These are phyloP conservation scores for Motacilla alba DNA, from an alignment of 2,113 vertebrate species.

Conservation along the genomic window DNA sequence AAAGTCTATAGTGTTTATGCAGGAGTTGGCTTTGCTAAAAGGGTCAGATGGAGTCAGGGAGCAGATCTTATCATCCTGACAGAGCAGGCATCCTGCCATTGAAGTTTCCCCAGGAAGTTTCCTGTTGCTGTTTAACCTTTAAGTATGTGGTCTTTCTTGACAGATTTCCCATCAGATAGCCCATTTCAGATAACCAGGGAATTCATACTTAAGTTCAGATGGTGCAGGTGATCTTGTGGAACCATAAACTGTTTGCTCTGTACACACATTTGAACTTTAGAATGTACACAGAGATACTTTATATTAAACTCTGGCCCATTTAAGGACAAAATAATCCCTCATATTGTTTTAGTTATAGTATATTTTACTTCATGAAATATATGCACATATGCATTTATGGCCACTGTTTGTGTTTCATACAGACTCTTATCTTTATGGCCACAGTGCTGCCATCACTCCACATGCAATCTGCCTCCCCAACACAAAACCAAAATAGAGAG, in stretches of 20 bases:
- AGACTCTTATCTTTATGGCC: neutral
- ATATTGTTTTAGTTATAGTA: neutral
- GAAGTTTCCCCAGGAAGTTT: neutral
- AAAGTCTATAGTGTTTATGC: neutral
- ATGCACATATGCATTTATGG: neutral
- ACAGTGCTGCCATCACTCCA: rapidly evolving
- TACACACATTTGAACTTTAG: neutral
- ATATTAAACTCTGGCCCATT: neutral
- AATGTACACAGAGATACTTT: neutral
- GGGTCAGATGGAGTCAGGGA: neutral
- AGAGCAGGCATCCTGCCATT: neutral
- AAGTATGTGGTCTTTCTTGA: neutral
- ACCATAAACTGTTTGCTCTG: neutral
- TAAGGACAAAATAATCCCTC: neutral
- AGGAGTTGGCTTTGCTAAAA: neutral
- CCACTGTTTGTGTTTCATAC: neutral
- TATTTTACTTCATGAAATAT: neutral
- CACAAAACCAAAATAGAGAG: neutral
- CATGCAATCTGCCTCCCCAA: neutral
- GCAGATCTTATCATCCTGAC: neutral
- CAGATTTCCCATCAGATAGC: neutral
- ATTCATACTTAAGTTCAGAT: neutral
- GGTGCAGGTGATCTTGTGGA: neutral
- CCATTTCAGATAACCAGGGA: neutral
- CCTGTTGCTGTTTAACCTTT: neutral